A percentile compares a stretch with the other conserved stretches of the same genome.
phyloP scores from a whole-genome alignment of 2,888 invertebrate species.

The Drosophila vallismaia region DNA sequence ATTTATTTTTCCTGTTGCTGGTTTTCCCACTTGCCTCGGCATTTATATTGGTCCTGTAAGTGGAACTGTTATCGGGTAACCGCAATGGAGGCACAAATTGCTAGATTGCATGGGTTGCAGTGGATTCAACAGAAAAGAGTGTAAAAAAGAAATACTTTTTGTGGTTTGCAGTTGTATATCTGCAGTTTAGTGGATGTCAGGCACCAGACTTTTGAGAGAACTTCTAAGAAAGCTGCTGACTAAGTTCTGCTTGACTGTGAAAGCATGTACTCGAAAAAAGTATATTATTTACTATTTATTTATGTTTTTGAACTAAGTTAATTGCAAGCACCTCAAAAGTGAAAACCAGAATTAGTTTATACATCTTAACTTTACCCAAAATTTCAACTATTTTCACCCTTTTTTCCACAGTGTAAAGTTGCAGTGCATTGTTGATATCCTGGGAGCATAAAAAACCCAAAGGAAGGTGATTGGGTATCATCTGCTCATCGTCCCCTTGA shows the following conservation, averaged over 20 bases:
- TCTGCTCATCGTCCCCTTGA: constrained; percentile 46
- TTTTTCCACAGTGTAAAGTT: background rate
- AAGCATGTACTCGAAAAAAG: background rate
- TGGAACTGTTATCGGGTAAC: constrained; percentile 58
- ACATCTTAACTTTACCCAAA: too few species aligned
- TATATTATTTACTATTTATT: background rate
- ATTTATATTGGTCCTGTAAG: constrained; percentile 37
- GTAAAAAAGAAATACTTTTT: constrained; percentile 6
- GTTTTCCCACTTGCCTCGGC: constrained; percentile 1
- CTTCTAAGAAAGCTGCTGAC: constrained; percentile 35
- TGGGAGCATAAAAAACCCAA: constrained; percentile 4
- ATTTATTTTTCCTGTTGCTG: constrained; percentile 54
- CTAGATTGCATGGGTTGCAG: constrained; percentile 28
- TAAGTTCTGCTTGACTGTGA: constrained; percentile 4
- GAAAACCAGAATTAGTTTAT: background rate
- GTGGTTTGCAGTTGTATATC: constrained; percentile 21
- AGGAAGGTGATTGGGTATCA: constrained; percentile 28
- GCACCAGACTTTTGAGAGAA: constrained; percentile 28
- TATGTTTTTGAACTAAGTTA: background rate
- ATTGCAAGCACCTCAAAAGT: background rate
- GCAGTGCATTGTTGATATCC: background rate
- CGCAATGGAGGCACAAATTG: constrained; percentile 57
- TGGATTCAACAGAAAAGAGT: background rate
- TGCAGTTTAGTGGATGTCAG: constrained; percentile 34
- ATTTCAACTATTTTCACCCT: background rate